Conservation (phyloP, 2,113 vertebrate species). For the Catagonus wagneri region DNA sequence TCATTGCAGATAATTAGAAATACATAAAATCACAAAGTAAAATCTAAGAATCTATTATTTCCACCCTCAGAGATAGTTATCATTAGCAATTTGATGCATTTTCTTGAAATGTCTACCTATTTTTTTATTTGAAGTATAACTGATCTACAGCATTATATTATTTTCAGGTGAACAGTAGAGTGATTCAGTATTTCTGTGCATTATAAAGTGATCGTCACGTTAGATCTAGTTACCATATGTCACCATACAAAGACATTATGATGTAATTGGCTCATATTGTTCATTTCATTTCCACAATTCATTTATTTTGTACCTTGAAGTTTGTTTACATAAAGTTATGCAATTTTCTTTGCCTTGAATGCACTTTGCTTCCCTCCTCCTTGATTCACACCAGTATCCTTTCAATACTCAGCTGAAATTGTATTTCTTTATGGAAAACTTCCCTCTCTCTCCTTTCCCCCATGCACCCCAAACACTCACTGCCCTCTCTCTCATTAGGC, state of each 20-base stretch:
- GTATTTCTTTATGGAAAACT: neutral
- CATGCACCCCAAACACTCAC: rapidly evolving
- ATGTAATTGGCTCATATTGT: neutral
- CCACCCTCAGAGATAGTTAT: neutral
- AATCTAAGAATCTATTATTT: neutral
- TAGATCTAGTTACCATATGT: neutral
- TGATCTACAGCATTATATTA: neutral
- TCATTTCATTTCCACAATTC: neutral
- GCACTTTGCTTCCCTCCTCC: neutral
- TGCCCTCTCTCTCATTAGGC: neutral
- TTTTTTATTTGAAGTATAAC: neutral
- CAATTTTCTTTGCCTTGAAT: neutral
- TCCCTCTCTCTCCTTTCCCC: neutral
- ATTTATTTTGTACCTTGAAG: neutral
- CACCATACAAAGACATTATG: neutral
- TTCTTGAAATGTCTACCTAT: neutral
- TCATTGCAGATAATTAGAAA: neutral
- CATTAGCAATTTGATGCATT: neutral
- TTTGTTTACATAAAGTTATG: neutral
- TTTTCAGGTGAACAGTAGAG: neutral
- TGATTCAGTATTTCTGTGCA: neutral
- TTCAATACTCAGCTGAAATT: neutral
- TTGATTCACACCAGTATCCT: neutral
- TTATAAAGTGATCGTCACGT: neutral
- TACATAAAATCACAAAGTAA: neutral